These are phyloP conservation scores for Brachylomia viminalis DNA, from an alignment of 2,888 invertebrate genomes.

Conservation along the genomic window DNA sequence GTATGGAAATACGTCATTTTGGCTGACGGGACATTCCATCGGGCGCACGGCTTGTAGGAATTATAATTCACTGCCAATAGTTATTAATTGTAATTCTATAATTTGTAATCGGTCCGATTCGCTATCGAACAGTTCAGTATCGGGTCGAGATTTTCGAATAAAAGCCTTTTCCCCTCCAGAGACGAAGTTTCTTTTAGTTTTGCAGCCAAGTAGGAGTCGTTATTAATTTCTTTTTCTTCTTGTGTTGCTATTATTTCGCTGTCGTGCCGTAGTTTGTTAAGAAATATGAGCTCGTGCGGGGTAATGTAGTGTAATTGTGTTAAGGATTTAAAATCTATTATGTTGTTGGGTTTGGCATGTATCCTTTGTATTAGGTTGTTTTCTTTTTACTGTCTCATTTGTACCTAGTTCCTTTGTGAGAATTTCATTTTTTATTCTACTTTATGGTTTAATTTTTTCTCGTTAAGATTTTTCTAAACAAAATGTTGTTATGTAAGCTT, in stretches of 20 bases:
- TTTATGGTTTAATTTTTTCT: background rate
- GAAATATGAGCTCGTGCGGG: slow-evolving; percentile 44
- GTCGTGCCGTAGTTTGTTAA: slow-evolving; percentile 37
- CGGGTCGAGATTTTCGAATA: background rate
- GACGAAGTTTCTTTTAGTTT: slow-evolving; percentile 37
- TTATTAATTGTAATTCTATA: background rate
- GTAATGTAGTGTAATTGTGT: slow-evolving; percentile 58
- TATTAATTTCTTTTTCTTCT: slow-evolving; percentile 54
- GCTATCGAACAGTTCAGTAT: background rate
- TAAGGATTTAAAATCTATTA: slow-evolving; percentile 56
- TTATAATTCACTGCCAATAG: background rate
- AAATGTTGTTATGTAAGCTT: background rate
- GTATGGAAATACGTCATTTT: too few relatives aligned
- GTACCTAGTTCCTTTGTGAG: background rate
- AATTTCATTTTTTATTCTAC: background rate
- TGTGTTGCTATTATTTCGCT: slow-evolving; percentile 52
- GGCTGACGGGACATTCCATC: too few relatives aligned
- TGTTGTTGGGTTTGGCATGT: slow-evolving; percentile 11
- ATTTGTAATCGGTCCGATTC: background rate
- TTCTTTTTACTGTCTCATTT: background rate
- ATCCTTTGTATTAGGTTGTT: slow-evolving; percentile 3
- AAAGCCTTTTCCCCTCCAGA: background rate
- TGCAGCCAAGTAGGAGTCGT: slow-evolving; percentile 27
- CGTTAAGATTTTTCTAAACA: background rate
- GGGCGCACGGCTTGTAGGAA: too few relatives aligned